Base-by-base conservation (phyloP, 2,797 vertebrate species). In the Petrocephalus sullivani region DNA sequence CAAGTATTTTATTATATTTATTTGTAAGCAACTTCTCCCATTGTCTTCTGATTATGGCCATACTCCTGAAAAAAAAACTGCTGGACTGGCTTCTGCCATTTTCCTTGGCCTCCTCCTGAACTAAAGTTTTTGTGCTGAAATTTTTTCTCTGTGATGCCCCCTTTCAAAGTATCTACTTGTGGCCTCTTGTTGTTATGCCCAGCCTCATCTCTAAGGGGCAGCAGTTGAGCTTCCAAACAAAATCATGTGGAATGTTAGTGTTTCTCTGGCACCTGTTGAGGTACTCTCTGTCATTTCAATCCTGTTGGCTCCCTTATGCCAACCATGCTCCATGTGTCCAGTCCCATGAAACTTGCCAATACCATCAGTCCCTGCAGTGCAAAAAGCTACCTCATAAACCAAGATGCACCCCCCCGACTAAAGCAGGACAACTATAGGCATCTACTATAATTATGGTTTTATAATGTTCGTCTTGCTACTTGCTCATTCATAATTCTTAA, bases 231-330 rank as follows among this genome's bases (percentile, higher is more conserved):
- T 56, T 56, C 54, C 54, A 41, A 41, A 41, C 54, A 10, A 46
- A 46, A 81, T 81, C 75, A 49, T 10, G 2, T 49, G 75, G 75
- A 81, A 81, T 81, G 41, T 37, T 49, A 8, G 41, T 49, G 6
- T 75, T 81, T 86, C 89, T 89, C 87, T 78, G 87, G 87, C 83
- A 85, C 51, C 23, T 54, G 49, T 85, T 54, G 21, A 54, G n/a
- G n/a, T 12, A 60, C 14, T 41, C 56, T 58, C 54, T 58, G 53
- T 58, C 53, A 84, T 23, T 71, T 71, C 67, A 16, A 71, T 71
- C 4, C 28, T 9, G 4, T 54, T 3, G 83, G 9, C 84, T 41
- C 53, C 14, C 19, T 19, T 1, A 3, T 0, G 1, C 37, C 58
- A 87, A 41, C 46, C 41, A 21, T 4, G 0, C 41, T 23, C 60